Base-by-base conservation (phyloP, 2,888 invertebrate genomes). In the Heliconius sara region DNA sequence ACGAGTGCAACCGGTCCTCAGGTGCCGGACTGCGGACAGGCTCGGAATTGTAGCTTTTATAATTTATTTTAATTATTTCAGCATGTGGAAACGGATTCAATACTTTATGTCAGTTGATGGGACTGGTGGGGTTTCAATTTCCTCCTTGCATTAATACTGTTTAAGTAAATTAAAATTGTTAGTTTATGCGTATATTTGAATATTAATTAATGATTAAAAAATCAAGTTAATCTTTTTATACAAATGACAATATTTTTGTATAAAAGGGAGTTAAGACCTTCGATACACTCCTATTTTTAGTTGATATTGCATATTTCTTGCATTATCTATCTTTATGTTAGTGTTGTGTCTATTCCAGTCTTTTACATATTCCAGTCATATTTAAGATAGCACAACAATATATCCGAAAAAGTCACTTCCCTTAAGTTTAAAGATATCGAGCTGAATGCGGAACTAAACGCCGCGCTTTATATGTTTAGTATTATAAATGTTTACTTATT, bases 1-100 rank as follows among this genome's bases (percentile, higher is more conserved):
- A 93, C 94, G 89, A 91, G 94, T 93, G 92, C 85, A 91, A 94
- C 94, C 94, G 93, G 94, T 95, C 91, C 87, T 92, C 93, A 93
- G 93, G 93, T 93, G 93, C 89, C 91, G 89, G 87, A 87, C 85
- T 83, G 86, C 86, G 83, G 80, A 79, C 92, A 92, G 92, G 88
- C 87, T 86, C 88, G 91, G 84, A 92, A 85, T 90, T 86, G 87
- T 78, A 74, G 78, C 72, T 76, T 84, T 82, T 83, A 84, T 84
- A 85, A 84, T 84, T 84, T 85, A 86, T 86, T 84, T 84, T 86
- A 84, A 84, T 86, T 85, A 85, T 75, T 65, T 65, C 82, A 83
- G 82, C 75, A 76, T 78, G 81, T 82, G 76, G 81, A 81, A 83
- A 83, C 79, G 80, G 81, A 82, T 81, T 79, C 79, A 82, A 85